Base-by-base conservation (phyloP, 1,140 invertebrate species). In the Piezodorus guildinii region DNA sequence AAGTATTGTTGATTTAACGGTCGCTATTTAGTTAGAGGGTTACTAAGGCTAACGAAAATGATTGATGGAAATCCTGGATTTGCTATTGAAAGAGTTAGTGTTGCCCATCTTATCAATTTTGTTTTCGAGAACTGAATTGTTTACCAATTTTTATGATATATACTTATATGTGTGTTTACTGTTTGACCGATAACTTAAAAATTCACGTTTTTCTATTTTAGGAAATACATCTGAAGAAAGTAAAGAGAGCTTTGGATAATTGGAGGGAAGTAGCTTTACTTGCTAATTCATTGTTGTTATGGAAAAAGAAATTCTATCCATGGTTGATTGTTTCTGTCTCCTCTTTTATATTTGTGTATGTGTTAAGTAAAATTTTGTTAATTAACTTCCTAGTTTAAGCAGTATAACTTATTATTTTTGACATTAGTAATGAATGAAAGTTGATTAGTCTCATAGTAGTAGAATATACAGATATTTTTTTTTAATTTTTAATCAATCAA, bases 281-380 rank as follows among this genome's bases (percentile, higher is more conserved):
- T 16, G 66, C 86, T 3, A 83, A 89, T 72, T 86, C 85, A 0
- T 73, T 92, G n/a, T 73, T 94, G 3, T 75, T 85, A 49, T 94
- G 90, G 90, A 87, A 91, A 69, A 85, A 87, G 70, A 80, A 84
- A 60, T 90, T 85, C 80, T 83, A 90, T 74, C 87, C 89, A 61
- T 84, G 80, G 23, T 78, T 88, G 19, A 81, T 91, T 58, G 71
- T 88, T 67, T 84, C 81, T 39, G 68, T 76, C 17, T 81, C 83
- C 10, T 84, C 85, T 6, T 71, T 81, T 10, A 68, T 87, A n/a
- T 91, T 87, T 73, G 71, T 85, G 75, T 51, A 62, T 58, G 62
- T 63, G 10, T 39, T 39, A 12, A 39, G 34, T 39, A 39, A 39
- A 12, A 10, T 10, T 12, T 39, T 39, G 1, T 39, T 10, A 6